Base-by-base conservation (phyloP, 2,797 vertebrate genomes). In the Aselliscus stoliczkanus region DNA sequence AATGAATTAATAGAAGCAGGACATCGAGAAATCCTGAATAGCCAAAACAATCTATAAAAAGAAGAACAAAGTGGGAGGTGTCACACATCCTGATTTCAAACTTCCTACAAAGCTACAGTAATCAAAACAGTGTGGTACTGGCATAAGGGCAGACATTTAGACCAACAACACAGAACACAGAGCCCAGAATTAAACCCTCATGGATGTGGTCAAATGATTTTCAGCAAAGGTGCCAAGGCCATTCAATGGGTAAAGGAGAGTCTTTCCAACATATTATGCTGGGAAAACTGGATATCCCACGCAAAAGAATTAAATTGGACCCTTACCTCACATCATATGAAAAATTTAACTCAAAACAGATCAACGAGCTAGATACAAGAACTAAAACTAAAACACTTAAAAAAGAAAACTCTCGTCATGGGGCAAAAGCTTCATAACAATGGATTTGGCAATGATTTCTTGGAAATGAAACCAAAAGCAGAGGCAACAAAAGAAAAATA, bases 1-100 rank as follows among this genome's bases (percentile, higher is more conserved):
- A 64, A 34, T 79, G 21, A 31, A 54, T 88, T 69, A 42, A 88
- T 76, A 72, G n/a, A 95, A 94, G 25, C 10, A 17, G 52, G 2
- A 31, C 29, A 65, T 73, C 34, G 58, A 89, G 65, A 14, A 50
- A 65, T 13, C 10, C 64, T 42, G 31, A 70, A 52, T 25, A 92
- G 70, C n/a, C n/a, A 64, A 88, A 80, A 44, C 4, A 39, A 37
- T 64, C 76, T 69, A 62, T 39, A 92, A 73, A 88, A 47, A 89
- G 25, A 75, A 85, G 47, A 67, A 65, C 18, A 39, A 88, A 87
- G 37, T 50, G 80, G 23, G 47, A 92, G 21, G n/a, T 62, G 62
- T 83, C 39, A 60, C 4, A 42, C 20, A 84, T 80, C 34, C 84
- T 76, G 65, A 90, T 95, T 92, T 92, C 81, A 77, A 86, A 88